phyloP scores from a whole-genome alignment of 2,113 vertebrate genomes.

The Marcusenius ussheri region DNA sequence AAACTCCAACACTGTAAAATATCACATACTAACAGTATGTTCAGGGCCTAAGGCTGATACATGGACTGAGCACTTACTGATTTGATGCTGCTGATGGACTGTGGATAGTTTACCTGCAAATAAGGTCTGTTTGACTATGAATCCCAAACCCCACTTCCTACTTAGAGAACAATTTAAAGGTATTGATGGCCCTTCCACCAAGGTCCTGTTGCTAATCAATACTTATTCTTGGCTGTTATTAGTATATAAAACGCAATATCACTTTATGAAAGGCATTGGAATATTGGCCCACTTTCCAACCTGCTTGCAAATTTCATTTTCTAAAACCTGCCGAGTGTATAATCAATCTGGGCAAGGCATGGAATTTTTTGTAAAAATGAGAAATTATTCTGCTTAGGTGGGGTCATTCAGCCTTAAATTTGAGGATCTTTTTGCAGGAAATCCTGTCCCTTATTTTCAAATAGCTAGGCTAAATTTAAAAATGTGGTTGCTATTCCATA shows the following conservation, averaged over 20 bases:
- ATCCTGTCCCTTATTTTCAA: background rate
- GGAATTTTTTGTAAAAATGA: background rate
- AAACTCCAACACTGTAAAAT: background rate
- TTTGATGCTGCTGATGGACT: background rate
- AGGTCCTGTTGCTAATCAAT: conserved; percentile 56
- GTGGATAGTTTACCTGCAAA: background rate
- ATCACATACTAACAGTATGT: background rate
- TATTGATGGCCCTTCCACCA: conserved; percentile 43
- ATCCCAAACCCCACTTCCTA: conserved; percentile 52
- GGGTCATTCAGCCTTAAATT: background rate
- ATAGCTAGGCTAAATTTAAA: background rate
- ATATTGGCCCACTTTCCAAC: conserved; percentile 56
- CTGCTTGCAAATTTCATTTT: conserved; percentile 40
- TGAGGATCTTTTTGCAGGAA: background rate
- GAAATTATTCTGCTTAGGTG: background rate
- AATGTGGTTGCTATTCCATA: background rate
- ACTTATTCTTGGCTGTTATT: conserved; percentile 51
- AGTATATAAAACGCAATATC: conserved; percentile 53
- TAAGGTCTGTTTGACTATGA: conserved; percentile 21
- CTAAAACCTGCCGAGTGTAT: conserved; percentile 36
- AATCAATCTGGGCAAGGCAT: conserved; percentile 28
- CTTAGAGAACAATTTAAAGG: conserved; percentile 55
- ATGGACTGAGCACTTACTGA: background rate
- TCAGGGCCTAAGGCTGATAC: background rate
- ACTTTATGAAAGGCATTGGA: conserved; percentile 49